A percentile compares a stretch with the other conserved stretches of the same genome.
Conservation (phyloP, 2,888 invertebrate genomes). For the Megastigmus dorsalis region DNA sequence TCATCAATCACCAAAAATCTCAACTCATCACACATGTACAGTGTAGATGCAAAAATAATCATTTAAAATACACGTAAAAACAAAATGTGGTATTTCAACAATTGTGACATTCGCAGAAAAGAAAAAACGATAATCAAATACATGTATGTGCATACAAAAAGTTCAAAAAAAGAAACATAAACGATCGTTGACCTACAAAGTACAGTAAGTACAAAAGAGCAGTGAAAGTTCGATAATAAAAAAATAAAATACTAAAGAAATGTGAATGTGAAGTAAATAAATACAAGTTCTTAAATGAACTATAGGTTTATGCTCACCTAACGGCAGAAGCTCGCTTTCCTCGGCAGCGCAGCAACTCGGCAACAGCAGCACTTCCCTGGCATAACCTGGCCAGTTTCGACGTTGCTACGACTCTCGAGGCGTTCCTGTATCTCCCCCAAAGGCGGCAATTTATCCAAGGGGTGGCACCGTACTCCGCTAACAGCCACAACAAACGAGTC, state of each 20-base stretch:
- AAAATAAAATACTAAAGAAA: no score
- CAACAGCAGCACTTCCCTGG: conserved; percentile 10
- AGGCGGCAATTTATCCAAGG: neutral
- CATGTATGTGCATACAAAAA: no score
- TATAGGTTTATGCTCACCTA: conserved; percentile 40
- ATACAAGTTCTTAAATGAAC: no score
- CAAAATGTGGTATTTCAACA: no score
- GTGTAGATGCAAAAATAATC: neutral
- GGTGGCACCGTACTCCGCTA: neutral
- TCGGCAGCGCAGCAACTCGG: conserved; percentile 23
- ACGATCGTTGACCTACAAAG: no score
- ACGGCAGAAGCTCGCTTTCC: conserved; percentile 39
- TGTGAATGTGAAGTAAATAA: no score
- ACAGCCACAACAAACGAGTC: neutral
- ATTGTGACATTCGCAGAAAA: no score
- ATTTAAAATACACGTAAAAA: conserved; percentile 1
- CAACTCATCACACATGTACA: no score
- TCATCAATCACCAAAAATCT: neutral
- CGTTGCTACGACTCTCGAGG: neutral
- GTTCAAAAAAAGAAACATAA: no score
- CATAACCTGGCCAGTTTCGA: conserved; percentile 42
- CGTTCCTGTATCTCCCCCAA: neutral
- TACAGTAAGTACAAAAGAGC: no score
- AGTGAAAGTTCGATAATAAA: neutral
- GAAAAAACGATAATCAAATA: conserved; percentile 5